Conservation (phyloP, 2,888 invertebrate species). For the Rhagium mordax region DNA sequence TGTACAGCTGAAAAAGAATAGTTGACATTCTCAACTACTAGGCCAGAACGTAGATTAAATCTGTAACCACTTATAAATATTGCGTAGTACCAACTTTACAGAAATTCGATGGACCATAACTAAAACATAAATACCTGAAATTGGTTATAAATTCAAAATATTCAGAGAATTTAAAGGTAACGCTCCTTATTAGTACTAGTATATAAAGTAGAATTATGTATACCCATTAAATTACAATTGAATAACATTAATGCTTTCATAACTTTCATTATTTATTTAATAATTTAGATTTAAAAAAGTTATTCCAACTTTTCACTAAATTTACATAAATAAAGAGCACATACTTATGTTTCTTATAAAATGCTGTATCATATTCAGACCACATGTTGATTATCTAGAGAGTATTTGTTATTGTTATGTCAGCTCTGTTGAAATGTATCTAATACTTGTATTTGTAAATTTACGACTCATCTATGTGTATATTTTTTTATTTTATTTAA, state of each 20-base stretch:
- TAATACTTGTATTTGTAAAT: slow-evolving; percentile 2
- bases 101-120: neutral
- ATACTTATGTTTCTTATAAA: neutral
- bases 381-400: slow-evolving; percentile 9
- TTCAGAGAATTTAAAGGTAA: too few species aligned
- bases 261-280: too few species aligned
- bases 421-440: slow-evolving; percentile 10
- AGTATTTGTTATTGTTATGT: slow-evolving; percentile 20
- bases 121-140: too few species aligned
- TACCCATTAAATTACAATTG: too few species aligned
- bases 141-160: too few species aligned
- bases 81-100: neutral
- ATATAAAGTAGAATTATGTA: too few species aligned
- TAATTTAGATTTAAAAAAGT: too few species aligned
- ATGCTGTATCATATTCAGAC: neutral
- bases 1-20: neutral
- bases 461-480: slow-evolving; percentile 1
- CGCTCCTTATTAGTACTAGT: too few species aligned
- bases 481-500: neutral
- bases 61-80: neutral
- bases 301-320: neutral
- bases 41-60: neutral
- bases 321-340: neutral
- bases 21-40: neutral
- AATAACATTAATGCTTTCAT: neutral